Evolutionary conservation across 2,888 invertebrate genomes (phyloP).

Genomic region (Acanthosepion esculentum): DNA sequence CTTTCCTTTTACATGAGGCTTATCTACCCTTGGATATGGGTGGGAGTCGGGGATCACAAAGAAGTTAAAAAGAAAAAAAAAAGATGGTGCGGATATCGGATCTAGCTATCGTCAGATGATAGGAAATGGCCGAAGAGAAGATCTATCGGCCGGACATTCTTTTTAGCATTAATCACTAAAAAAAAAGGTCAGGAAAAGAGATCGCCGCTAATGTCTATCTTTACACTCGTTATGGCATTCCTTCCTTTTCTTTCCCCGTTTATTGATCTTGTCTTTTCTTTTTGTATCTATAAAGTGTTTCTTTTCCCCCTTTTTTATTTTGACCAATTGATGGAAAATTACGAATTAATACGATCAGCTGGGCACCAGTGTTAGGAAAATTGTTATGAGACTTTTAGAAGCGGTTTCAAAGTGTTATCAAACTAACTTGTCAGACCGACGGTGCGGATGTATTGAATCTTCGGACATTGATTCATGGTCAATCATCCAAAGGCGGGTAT

Average conservation of each 20-base stretch:
- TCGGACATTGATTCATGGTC: not conserved
- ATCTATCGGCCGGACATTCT: not conserved
- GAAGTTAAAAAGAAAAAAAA: too few species aligned
- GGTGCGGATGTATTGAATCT: too few species aligned
- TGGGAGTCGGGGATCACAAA: too few species aligned
- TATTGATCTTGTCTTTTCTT: not conserved
- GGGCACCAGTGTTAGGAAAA: not conserved
- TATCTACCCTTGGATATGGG: too few species aligned
- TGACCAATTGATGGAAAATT: not conserved
- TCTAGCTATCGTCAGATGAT: not conserved
- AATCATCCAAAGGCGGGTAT: not conserved
- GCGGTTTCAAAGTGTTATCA: not conserved
- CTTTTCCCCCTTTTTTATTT: not conserved
- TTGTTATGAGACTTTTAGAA: not conserved
- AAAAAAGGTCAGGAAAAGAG: not conserved
- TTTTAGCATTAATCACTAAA: not conserved
- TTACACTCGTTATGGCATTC: not conserved
- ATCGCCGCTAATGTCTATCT: not conserved
- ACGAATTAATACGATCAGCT: constrained; percentile 22
- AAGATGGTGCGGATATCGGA: not conserved
- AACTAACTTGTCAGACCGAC: too few species aligned
- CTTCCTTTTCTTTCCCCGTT: not conserved
- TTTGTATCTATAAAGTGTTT: not conserved
- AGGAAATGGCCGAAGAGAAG: not conserved
- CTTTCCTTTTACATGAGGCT: too few species aligned